Conservation (phyloP, 2,888 invertebrate species). For the Melanotus villosus region DNA sequence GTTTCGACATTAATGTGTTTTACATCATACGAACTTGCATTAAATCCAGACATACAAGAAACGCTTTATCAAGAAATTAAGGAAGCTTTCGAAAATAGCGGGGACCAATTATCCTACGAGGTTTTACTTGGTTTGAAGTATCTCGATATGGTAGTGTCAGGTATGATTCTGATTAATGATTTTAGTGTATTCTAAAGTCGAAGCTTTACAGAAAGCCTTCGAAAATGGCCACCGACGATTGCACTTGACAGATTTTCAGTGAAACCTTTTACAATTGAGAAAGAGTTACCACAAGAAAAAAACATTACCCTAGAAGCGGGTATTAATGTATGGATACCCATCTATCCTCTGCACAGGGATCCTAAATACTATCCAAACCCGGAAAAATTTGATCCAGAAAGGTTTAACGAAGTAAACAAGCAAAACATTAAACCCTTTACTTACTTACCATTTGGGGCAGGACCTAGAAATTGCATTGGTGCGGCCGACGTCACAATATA, state of each 20-base stretch:
- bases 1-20: conserved; percentile 65
- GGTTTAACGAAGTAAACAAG: conserved; percentile 71
- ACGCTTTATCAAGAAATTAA: conserved; percentile 60
- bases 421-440: too few species aligned
- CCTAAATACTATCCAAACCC: conserved; percentile 72
- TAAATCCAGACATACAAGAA: conserved; percentile 66
- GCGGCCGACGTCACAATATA: not conserved
- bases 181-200: not conserved
- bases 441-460: conserved; percentile 70
- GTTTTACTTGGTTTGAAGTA: conserved; percentile 52
- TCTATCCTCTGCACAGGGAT: conserved; percentile 71
- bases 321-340: conserved; percentile 65
- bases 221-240: not conserved
- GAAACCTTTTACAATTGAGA: conserved; percentile 65
- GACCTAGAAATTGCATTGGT: conserved; percentile 64
- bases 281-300: conserved; percentile 41
- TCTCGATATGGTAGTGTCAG: conserved; percentile 56
- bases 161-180: conserved; percentile 27
- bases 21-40: conserved; percentile 67
- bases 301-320: not conserved
- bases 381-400: conserved; percentile 69
- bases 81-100: not conserved
- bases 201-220: not conserved
- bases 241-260: conserved; percentile 66
- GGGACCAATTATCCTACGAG: not conserved